These are phyloP conservation scores for Mus caroli DNA, from an alignment of 2,797 vertebrate genomes.

Conservation along the genomic window DNA sequence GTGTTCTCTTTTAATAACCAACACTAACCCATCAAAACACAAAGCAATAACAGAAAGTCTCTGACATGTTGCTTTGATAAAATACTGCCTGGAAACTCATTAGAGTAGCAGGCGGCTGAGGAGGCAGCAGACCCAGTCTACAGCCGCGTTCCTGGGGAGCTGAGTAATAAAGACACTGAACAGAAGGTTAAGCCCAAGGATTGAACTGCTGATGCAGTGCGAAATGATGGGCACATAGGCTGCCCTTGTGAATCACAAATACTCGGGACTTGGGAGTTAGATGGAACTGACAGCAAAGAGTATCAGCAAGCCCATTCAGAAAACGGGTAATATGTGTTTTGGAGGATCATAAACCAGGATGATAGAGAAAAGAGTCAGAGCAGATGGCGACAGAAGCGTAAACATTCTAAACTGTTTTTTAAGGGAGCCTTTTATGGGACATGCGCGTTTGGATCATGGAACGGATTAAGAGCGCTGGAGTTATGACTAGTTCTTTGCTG, in stretches of 20 bases:
- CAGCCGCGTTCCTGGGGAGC: constrained; percentile 41
- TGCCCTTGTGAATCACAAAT: constrained; percentile 65
- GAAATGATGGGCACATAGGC: constrained; percentile 27
- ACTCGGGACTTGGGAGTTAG: constrained; percentile 39
- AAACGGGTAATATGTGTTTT: constrained; percentile 51
- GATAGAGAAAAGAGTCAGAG: constrained; percentile 64
- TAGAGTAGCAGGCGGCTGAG: constrained; percentile 67
- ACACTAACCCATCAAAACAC: constrained; percentile 85
- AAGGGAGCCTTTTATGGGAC: constrained; percentile 72
- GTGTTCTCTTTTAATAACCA: constrained; percentile 84
- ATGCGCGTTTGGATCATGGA: constrained; percentile 67
- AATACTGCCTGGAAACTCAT: constrained; percentile 85
- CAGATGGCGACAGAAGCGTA: constrained; percentile 79
- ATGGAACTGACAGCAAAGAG: constrained; percentile 55
- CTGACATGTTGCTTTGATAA: constrained; percentile 85
- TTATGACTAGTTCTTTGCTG: constrained; percentile 68
- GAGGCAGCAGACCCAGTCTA: constrained; percentile 28
- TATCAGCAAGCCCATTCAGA: constrained; percentile 72
- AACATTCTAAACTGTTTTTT: constrained; percentile 65
- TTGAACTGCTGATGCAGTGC: constrained; percentile 48
- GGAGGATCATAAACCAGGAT: constrained; percentile 75
- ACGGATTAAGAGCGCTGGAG: constrained; percentile 53
- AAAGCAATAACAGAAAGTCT: constrained; percentile 84
- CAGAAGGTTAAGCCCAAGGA: constrained; percentile 75
- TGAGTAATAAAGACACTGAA: constrained; percentile 62